phyloP scores from a whole-genome alignment of 2,113 vertebrate species.

The Gymnarchus niloticus region DNA sequence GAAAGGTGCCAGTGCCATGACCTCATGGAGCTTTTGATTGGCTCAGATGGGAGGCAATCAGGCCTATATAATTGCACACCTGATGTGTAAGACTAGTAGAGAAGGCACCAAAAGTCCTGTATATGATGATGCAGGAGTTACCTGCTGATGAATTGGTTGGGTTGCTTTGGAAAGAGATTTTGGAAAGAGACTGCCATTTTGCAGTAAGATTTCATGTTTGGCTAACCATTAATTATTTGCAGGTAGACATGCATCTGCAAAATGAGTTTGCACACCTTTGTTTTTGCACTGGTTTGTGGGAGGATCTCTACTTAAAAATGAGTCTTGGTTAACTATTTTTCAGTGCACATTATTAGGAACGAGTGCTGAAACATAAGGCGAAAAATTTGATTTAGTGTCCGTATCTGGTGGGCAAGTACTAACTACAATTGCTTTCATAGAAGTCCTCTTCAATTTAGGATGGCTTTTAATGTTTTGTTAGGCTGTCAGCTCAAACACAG shows the following conservation, averaged over 20 bases:
- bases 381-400: background rate
- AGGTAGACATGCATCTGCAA: background rate
- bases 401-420: background rate
- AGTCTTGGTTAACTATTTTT: background rate
- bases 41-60: background rate
- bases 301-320: background rate
- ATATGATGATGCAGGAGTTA: no score
- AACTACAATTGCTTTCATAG: background rate
- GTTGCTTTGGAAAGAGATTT: no score
- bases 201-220: background rate
- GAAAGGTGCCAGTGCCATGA: background rate
- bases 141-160: no score
- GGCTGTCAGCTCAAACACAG: background rate
- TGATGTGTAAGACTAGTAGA: background rate
- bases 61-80: background rate
- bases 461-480: conserved; percentile 8
- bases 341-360: background rate
- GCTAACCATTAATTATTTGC: background rate
- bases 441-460: background rate
- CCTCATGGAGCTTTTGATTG: background rate
- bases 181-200: no score
- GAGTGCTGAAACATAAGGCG: background rate
- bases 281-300: background rate
- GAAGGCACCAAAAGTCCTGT: background rate
- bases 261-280: background rate